Percentiles rank a stretch among this genome's conserved stretches.
Evolutionary conservation across 2,888 invertebrate genomes (phyloP).

Genomic region (Meghimatium bilineatum): DNA sequence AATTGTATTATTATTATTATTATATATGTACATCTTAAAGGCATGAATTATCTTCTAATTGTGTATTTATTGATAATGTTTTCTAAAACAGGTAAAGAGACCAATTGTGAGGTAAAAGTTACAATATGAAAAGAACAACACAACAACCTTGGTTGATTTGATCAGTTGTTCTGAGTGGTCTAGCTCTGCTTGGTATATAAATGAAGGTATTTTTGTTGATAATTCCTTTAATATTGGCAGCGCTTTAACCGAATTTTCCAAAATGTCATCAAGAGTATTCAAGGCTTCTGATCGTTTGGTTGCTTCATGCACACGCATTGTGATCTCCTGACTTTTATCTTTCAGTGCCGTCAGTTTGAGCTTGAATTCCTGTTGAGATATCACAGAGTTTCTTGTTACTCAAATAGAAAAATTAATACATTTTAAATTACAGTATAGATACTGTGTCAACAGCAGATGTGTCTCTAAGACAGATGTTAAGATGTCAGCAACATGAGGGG

Average conservation of each 20-base stretch:
- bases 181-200: not conserved
- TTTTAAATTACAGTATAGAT: no score
- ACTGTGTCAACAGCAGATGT: not conserved
- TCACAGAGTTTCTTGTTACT: not conserved
- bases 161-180: not conserved
- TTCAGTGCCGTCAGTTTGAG: not conserved
- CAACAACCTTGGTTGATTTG: not conserved
- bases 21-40: no score
- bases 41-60: no score
- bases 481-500: no score
- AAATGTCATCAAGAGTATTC: not conserved
- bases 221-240: not conserved
- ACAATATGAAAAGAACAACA: not conserved
- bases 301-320: not conserved
- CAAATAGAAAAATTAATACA: no score
- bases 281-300: not conserved
- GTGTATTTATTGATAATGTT: no score
- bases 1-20: no score
- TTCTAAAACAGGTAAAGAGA: not conserved
- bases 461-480: no score
- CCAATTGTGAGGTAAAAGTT: not conserved
- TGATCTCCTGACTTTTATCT: not conserved
- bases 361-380: not conserved
- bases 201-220: no score
- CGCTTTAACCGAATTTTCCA: not conserved